Base-by-base conservation (phyloP, 2,888 invertebrate species). In the Rugalucina vietnamica region DNA sequence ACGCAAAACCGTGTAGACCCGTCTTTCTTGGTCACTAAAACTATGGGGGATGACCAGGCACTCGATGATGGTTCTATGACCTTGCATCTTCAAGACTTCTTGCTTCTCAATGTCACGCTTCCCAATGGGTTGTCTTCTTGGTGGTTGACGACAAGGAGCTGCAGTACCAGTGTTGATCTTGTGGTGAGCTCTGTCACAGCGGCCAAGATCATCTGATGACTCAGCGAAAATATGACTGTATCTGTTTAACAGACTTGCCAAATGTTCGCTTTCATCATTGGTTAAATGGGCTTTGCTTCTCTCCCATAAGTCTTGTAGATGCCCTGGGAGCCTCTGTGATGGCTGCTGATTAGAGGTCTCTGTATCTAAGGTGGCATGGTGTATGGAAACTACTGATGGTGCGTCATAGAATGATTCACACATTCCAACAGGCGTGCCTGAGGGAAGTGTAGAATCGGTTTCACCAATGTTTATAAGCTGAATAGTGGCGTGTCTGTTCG, bases 1-100 rank as follows among this genome's bases (percentile, higher is more conserved):
- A 78, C 75, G 39, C 78, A 84, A 81, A 81, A 84, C 39, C 81
- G n/a, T 27, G 71, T 54, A 18, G 69, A 70, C 14, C 71, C 50
- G 73, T 86, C 82, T 43, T 81, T 85, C 76, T 89, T 87, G 8
- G 37, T 57, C 5, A 87, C 83, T 18, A 85, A 27, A 29, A 88
- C 88, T 24, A 87, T 73, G 0, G 87, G 85, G 2, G 77, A 76
- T 29, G 75, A 34, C 89, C 88, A 89, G 18, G 87, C 76, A 74
- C 81, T 83, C 3, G 50, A 36, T 21, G 84, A 82, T 21, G 81
- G 84, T 37, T 18, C 81, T 79, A 21, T 32, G 27, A 10, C 70
- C 39, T 18, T 86, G 69, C 83, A 89, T 88, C 49, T 86, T 74
- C 29, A 73, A 18, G 14, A 88, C 39, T 75, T 88, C 80, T 4